Conservation (phyloP, 2,113 vertebrate species). For the Halichoerus grypus region DNA sequence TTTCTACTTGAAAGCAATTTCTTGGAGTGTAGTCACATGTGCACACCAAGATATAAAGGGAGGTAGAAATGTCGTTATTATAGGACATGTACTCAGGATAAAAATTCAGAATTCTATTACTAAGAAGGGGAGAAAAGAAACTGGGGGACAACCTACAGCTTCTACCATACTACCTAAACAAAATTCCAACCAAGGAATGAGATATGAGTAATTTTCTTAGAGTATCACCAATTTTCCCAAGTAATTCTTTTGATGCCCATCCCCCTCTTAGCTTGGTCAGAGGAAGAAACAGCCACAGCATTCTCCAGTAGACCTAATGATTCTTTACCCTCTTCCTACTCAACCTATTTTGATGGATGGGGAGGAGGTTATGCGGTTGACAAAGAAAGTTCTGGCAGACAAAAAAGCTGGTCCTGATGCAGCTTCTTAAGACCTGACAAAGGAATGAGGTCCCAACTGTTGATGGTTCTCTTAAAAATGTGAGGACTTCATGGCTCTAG, state of each 20-base stretch:
- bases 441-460: neutral
- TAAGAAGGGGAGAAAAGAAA: neutral
- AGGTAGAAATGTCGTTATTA: neutral
- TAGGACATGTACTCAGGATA: neutral
- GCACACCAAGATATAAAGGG: neutral
- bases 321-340: neutral
- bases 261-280: neutral
- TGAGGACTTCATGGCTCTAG: neutral
- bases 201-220: neutral
- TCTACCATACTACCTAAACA: neutral
- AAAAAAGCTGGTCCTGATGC: neutral
- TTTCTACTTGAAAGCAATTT: neutral
- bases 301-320: neutral
- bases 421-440: neutral
- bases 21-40: neutral
- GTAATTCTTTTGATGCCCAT: neutral
- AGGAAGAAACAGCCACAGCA: fast-evolving
- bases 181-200: neutral
- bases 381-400: neutral
- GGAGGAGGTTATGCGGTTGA: neutral
- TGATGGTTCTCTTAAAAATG: neutral
- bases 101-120: neutral
- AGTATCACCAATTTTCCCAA: neutral
- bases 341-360: neutral
- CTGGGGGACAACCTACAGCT: neutral